A percentile compares a stretch with the other conserved stretches of the same genome.
These are phyloP conservation scores for Metacarcinus magister DNA, from an alignment of 2,888 invertebrate genomes.

Conservation along the genomic window DNA sequence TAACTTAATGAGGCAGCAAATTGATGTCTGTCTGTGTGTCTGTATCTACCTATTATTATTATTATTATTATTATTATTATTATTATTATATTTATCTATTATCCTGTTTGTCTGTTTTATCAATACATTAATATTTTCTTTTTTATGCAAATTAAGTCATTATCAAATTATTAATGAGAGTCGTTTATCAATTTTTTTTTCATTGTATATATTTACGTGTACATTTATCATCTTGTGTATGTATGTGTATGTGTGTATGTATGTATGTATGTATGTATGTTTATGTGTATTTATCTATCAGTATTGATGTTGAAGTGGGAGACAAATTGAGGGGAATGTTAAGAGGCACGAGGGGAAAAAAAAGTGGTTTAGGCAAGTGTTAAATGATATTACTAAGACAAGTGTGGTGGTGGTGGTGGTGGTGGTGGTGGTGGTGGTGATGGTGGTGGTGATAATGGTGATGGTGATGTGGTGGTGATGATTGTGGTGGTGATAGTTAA, in stretches of 20 bases:
- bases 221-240: background rate
- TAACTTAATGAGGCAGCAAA: too few species aligned
- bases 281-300: background rate
- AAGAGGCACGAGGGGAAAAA: background rate
- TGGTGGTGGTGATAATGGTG: background rate
- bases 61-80: too few species aligned
- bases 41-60: too few species aligned
- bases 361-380: background rate
- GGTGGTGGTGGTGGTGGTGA: background rate
- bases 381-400: background rate
- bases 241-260: background rate
- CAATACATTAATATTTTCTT: too few species aligned
- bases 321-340: background rate
- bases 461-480: too few species aligned
- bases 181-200: background rate
- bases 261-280: background rate
- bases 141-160: too few species aligned
- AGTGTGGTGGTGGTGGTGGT: background rate
- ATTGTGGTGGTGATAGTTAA: too few species aligned
- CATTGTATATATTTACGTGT: background rate
- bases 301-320: background rate
- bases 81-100: background rate
- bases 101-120: background rate
- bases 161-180: too few species aligned
- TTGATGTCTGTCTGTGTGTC: too few species aligned